Conservation (phyloP, 2,797 vertebrate genomes). For the Spea hammondii region DNA sequence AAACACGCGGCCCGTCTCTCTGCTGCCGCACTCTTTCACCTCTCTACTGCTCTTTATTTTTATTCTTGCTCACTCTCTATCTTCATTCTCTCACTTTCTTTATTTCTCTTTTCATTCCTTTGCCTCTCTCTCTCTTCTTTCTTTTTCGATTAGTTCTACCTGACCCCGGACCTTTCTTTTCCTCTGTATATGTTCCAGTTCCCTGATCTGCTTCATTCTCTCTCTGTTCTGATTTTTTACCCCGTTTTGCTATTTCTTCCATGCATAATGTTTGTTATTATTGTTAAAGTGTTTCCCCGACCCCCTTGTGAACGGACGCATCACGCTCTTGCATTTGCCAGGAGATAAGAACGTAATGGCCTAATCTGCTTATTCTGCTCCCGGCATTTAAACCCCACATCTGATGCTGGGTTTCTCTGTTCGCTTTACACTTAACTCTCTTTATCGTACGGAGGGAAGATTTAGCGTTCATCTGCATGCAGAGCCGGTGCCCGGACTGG, state of each 20-base stretch:
- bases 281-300: too few species aligned
- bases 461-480: too few species aligned
- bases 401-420: neutral
- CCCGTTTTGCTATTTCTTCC: neutral
- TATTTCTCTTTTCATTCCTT: neutral
- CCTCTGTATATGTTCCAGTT: neutral
- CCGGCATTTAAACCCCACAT: neutral
- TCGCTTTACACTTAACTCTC: neutral
- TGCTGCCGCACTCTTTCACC: neutral
- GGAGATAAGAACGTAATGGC: neutral
- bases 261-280: neutral
- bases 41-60: neutral
- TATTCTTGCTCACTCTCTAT: neutral
- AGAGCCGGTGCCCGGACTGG: too few species aligned
- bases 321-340: neutral
- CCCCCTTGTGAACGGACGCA: too few species aligned
- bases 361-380: neutral
- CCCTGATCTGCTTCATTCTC: neutral
- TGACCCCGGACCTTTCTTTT: too few species aligned
- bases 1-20: neutral
- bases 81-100: conserved; percentile 5
- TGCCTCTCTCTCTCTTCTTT: conserved; percentile 19
- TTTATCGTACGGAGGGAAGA: neutral
- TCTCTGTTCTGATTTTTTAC: neutral
- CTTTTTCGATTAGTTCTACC: neutral